These are phyloP conservation scores for Hoplodrina blanda DNA, from an alignment of 2,888 invertebrate genomes.

Conservation along the genomic window DNA sequence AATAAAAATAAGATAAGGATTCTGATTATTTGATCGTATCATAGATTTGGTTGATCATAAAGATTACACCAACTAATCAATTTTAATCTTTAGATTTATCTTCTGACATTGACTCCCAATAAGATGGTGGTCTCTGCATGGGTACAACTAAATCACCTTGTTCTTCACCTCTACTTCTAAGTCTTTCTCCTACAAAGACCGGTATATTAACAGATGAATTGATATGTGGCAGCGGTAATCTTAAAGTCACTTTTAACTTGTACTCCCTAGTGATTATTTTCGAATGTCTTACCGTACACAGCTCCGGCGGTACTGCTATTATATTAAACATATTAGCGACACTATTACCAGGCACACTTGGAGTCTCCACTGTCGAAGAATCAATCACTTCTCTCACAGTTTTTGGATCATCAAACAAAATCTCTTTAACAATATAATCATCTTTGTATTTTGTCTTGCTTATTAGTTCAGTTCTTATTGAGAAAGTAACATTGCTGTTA, in stretches of 20 bases:
- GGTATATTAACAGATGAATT: conserved; percentile 46
- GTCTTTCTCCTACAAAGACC: conserved; percentile 47
- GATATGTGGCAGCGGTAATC: conserved; percentile 40
- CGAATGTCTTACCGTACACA: conserved; percentile 47
- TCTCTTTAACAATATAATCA: conserved; percentile 12
- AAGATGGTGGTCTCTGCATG: neutral
- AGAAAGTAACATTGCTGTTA: conserved; percentile 30
- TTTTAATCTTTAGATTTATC: conserved; percentile 3
- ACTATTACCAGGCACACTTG: neutral
- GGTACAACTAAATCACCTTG: neutral
- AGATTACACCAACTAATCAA: neutral
- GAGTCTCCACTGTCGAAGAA: neutral
- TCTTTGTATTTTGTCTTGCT: conserved; percentile 46
- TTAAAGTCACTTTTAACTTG: conserved; percentile 44
- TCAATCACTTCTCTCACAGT: conserved; percentile 33
- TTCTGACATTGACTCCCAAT: conserved; percentile 1
- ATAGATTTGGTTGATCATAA: neutral
- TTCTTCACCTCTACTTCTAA: neutral
- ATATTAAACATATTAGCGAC: conserved; percentile 15
- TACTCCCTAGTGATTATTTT: conserved; percentile 46
- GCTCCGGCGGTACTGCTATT: conserved; percentile 29
- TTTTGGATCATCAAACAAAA: conserved; percentile 12
- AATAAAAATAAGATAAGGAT: too few relatives aligned
- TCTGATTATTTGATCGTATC: too few relatives aligned
- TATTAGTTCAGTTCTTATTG: conserved; percentile 40